phyloP scores from a whole-genome alignment of 2,888 invertebrate genomes.

The Aleiodes leptofemur region DNA sequence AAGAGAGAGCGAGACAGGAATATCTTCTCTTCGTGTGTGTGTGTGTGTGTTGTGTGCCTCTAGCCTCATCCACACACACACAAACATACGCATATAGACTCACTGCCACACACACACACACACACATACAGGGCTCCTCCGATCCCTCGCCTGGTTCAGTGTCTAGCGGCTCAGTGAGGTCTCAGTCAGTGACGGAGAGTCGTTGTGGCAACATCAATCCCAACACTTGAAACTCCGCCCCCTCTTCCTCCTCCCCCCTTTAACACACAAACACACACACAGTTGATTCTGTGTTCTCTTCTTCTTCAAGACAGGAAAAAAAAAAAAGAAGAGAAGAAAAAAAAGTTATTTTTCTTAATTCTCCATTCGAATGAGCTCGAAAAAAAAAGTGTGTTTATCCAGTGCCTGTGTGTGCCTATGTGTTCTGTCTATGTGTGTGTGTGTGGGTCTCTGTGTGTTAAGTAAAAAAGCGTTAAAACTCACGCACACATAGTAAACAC shows the following conservation, averaged over 20 bases:
- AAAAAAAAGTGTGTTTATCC: neutral
- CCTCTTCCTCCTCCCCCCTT: no score
- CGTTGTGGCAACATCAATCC: constrained; percentile 54
- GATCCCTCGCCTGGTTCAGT: constrained; percentile 12
- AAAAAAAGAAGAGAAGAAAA: no score
- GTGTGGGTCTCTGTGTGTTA: no score
- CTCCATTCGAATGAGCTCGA: no score
- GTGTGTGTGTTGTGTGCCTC: no score
- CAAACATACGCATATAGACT: constrained; percentile 26
- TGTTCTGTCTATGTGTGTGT: neutral
- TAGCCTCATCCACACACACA: constrained; percentile 18
- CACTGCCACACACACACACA: constrained; percentile 35
- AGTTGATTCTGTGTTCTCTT: no score
- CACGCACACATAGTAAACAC: no score
- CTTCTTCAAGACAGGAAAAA: no score
- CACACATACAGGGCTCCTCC: constrained; percentile 9
- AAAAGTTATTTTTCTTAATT: no score
- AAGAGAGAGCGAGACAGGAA: constrained; percentile 13
- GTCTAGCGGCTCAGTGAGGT: constrained; percentile 39
- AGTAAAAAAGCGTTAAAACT: no score
- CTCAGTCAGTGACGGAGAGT: constrained; percentile 69
- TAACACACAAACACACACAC: no score
- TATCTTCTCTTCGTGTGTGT: neutral
- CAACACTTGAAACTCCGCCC: no score
- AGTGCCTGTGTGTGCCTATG: neutral